phyloP scores from a whole-genome alignment of 2,888 invertebrate genomes.

The Mythimna albipuncta region DNA sequence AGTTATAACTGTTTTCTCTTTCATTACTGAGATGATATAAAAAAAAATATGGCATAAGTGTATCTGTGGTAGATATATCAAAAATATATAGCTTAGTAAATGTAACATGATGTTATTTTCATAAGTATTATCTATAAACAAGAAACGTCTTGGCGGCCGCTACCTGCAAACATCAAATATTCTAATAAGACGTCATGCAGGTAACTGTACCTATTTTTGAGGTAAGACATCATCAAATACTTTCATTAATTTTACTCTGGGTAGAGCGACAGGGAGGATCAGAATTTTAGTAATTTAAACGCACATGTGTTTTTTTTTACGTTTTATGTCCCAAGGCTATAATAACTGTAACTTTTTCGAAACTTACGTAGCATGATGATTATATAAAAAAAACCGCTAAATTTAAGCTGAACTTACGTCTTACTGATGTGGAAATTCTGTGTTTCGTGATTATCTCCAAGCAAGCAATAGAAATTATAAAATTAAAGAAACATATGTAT shows the following conservation, averaged over 20 bases:
- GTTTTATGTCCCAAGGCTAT: too few species aligned
- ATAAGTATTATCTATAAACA: background rate
- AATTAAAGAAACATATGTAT: background rate
- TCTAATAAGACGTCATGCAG: too few species aligned
- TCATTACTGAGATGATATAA: background rate
- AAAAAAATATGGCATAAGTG: background rate
- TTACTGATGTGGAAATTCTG: background rate
- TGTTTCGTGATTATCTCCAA: background rate
- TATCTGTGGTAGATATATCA: background rate
- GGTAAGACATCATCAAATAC: too few species aligned
- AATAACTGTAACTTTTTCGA: too few species aligned
- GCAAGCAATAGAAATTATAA: background rate
- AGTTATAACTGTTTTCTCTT: background rate
- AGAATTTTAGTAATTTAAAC: too few species aligned
- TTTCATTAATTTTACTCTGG: too few species aligned
- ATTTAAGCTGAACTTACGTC: too few species aligned
- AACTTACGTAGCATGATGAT: too few species aligned
- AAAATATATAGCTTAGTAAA: background rate
- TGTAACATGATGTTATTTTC: background rate
- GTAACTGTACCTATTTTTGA: too few species aligned
- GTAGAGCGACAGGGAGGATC: too few species aligned
- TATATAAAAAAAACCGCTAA: too few species aligned
- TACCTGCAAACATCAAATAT: too few species aligned
- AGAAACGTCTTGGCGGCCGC: background rate
- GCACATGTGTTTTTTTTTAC: background rate